phyloP scores from a whole-genome alignment of 2,113 vertebrate genomes.

The Cyanistes caeruleus region DNA sequence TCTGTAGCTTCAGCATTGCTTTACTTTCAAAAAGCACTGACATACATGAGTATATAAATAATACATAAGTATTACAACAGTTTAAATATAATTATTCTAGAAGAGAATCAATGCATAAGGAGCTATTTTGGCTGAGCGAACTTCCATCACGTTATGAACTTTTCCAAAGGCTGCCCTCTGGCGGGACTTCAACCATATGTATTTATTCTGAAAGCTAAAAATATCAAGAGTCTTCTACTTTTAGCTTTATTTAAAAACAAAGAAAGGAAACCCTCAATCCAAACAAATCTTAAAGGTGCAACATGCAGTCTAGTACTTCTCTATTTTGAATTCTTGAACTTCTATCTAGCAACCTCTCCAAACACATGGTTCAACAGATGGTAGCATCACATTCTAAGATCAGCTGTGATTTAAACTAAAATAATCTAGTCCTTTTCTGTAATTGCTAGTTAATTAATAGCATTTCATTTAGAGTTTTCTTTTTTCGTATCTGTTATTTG shows the following conservation, averaged over 20 bases:
- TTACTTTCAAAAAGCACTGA: background rate
- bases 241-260: background rate
- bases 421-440: background rate
- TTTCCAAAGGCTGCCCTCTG: conserved; percentile 44
- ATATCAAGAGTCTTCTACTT: background rate
- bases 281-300: background rate
- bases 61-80: background rate
- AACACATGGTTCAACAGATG: background rate
- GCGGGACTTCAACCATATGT: background rate
- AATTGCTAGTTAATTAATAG: background rate
- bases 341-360: background rate
- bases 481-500: background rate
- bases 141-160: background rate
- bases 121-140: background rate
- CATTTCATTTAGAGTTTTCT: background rate
- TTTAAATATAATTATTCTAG: background rate
- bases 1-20: background rate
- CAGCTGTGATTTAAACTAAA: background rate
- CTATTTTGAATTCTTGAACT: background rate
- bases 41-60: background rate
- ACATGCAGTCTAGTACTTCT: background rate
- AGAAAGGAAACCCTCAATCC: background rate
- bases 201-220: background rate
- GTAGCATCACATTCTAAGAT: background rate
- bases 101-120: background rate